Evolutionary conservation across 2,888 invertebrate species (phyloP), one percentile per base, ranked within the genome.

Genomic region (Gonocerus acuteangulatus): DNA sequence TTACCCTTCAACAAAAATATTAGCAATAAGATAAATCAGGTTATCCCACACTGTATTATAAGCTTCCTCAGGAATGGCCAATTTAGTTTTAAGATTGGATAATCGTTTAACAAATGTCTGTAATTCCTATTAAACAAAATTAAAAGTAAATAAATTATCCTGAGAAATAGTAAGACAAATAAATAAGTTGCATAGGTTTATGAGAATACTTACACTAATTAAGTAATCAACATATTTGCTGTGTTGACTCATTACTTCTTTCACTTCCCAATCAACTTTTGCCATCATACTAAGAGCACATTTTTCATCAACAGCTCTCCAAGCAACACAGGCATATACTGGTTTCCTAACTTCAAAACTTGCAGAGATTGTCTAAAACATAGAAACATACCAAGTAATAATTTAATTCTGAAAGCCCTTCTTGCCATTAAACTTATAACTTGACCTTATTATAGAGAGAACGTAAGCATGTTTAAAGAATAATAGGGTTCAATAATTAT

Each of bases 241-340:
- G 72, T 99, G 95, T 70, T 95, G 90, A 1, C 90, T 92, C 76
- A 91, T 92, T 0, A 99, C 92, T 70, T 91, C 93, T 78, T 91
- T 92, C 62, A 97, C 83, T 75, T 93, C 84, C 96, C 96, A 99
- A 74, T 89, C 88, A 0, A 95, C 93, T 75, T 86, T 86, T 59
- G 89, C 86, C 87, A 99, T 95, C n/a, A 86, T 81, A 63, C 82
- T 78, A 7, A 95, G 75, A 27, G 90, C 82, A 15, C 83, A 80
- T 39, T 86, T 80, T 4, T 87, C 82, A 72, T 94, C 88, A 6
- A 95, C 83, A 1, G 86, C 81, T 70, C 84, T 85, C 0, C 87
- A 85, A 0, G 89, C 86, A 0, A 93, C 90, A 62, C 87, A 84
- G 80, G 89, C 89, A 71, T 93, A 95, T 9, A 94, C 83, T 0